Conservation (phyloP, 2,113 vertebrate genomes). For the Macquaria ambigua region DNA sequence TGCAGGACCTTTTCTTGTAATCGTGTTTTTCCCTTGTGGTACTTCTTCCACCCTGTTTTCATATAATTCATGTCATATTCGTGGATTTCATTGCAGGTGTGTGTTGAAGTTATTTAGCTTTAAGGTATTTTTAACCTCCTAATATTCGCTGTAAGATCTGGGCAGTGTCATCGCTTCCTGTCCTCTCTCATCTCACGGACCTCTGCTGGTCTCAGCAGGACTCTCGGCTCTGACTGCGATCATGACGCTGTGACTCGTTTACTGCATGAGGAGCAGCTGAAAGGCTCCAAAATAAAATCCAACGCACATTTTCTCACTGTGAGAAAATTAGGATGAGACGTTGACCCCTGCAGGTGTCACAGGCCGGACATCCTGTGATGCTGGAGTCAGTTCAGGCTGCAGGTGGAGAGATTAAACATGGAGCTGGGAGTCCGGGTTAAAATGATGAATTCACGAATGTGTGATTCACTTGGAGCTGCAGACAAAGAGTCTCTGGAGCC, state of each 20-base stretch:
- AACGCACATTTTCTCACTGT: background rate
- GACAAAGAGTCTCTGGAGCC: slow-evolving; percentile 3
- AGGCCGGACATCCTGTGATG: background rate
- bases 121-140: background rate
- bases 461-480: background rate
- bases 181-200: background rate
- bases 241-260: background rate
- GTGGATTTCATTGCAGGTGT: background rate
- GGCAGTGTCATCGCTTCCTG: background rate
- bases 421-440: background rate
- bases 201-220: background rate
- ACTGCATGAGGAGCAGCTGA: background rate
- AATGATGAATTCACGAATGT: background rate
- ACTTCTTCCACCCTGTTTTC: too few species aligned
- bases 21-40: too few species aligned
- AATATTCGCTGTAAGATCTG: background rate
- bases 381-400: background rate
- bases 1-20: too few species aligned
- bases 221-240: background rate
- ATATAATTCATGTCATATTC: too few species aligned
- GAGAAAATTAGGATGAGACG: background rate
- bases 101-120: background rate
- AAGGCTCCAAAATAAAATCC: background rate
- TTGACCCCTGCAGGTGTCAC: background rate
- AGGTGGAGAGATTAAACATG: background rate